A percentile compares a stretch with the other conserved stretches of the same genome.
Evolutionary conservation across 2,113 vertebrate species (phyloP).

Genomic region (Pelecanus crispus): DNA sequence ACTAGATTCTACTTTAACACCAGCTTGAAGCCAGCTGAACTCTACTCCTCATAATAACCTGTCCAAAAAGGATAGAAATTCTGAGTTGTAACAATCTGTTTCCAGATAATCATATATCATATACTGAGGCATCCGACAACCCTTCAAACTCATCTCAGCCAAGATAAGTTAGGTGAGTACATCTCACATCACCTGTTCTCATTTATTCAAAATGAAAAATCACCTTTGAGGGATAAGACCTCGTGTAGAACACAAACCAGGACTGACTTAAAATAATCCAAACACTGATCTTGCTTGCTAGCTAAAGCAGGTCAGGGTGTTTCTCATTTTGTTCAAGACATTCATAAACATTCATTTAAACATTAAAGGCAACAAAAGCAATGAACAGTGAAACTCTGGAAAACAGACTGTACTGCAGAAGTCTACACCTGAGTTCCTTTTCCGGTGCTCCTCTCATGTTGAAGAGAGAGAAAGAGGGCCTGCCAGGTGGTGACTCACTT

Average conservation of each 20-base stretch:
- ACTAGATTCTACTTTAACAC: neutral
- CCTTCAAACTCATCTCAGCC: neutral
- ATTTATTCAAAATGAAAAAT: conserved; percentile 13
- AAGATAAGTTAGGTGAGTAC: neutral
- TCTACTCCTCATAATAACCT: neutral
- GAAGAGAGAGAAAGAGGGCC: neutral
- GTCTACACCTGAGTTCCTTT: neutral
- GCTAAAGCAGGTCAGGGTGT: neutral
- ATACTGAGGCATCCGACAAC: neutral
- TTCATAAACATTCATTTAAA: neutral
- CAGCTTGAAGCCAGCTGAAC: neutral
- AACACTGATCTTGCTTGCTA: neutral
- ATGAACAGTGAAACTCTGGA: neutral
- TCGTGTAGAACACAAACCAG: neutral
- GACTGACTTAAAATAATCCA: neutral
- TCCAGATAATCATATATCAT: neutral
- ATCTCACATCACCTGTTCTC: neutral
- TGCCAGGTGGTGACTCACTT: neutral
- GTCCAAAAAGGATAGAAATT: neutral
- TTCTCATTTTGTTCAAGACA: neutral
- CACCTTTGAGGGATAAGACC: neutral
- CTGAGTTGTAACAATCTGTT: neutral
- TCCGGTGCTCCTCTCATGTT: neutral
- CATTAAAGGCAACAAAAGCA: neutral
- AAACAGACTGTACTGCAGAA: neutral